Evolutionary conservation across 2,797 vertebrate species (phyloP), one percentile per base, ranked within the genome.

Genomic region (Pantherophis vulpinus): DNA sequence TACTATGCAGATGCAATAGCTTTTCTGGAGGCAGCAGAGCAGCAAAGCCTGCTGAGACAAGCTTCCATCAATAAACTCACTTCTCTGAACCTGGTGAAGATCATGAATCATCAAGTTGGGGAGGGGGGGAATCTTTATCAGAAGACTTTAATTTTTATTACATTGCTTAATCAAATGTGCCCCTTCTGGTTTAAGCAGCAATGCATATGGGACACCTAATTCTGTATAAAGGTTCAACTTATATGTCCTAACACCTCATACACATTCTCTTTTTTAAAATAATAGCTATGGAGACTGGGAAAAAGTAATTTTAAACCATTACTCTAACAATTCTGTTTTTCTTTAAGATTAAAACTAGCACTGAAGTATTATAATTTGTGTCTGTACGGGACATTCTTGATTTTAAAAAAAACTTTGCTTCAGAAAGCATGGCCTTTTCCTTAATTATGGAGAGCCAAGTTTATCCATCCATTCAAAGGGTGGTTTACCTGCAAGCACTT

Each of bases 401-500:
- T 55, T 37, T 70, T 37, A 58, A 63, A 61, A 42, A 63, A 63
- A 60, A 2, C 37, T 88, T 83, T 59, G 74, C 55, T 86, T 90
- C 32, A 74, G 27, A 74, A 89, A 91, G 18, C 10, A 9, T 86
- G n/a, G 20, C 13, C 4, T 61, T 20, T 42, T 59, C 27, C 55
- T 13, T 54, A 88, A 23, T 83, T 58, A 61, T 16, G 27, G 25
- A 89, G 25, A 16, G 42, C 11, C 8, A 86, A 4, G 9, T 63
- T n/a, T 54, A 79, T 37, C 59, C 74, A 29, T 55, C 47, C 47
- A n/a, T 86, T 18, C 58, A 59, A 56, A 66, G 37, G 87, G 0
- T 83, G 47, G 97, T 98, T 97, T 97, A 99, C 99, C 99, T 97
- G 98, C 98, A 13, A 99, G 98, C 91, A 99, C 98, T 97, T 99